phyloP scores from a whole-genome alignment of 2,113 vertebrate species.

The Antechinus stuartii region DNA sequence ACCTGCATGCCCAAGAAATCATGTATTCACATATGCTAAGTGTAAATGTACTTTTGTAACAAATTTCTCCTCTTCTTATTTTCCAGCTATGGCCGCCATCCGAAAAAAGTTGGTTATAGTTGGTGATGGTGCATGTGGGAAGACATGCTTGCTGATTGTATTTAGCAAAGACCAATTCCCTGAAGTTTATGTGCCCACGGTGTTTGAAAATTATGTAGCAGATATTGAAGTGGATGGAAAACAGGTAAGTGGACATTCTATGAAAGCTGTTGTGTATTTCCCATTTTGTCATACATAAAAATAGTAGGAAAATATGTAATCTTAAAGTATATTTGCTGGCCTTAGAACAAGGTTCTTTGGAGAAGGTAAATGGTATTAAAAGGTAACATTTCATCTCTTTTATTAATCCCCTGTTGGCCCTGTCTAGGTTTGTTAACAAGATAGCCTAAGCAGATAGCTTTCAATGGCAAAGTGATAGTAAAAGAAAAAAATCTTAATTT shows the following conservation, averaged over 20 bases:
- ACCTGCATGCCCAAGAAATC: neutral
- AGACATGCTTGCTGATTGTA: slow-evolving; percentile 98
- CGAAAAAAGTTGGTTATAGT: slow-evolving; percentile 99
- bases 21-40: neutral
- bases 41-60: neutral
- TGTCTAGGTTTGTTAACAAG: neutral
- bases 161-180: slow-evolving; percentile 99
- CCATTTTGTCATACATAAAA: neutral
- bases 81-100: slow-evolving; percentile 97
- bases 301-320: slow-evolving; percentile 2
- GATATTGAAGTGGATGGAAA: slow-evolving; percentile 98
- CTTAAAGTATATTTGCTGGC: slow-evolving; percentile 39
- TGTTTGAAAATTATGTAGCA: slow-evolving; percentile 99
- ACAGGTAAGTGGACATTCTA: slow-evolving; percentile 87
- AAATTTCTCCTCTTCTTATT: slow-evolving; percentile 51
- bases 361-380: neutral
- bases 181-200: slow-evolving; percentile 98
- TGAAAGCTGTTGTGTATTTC: neutral
- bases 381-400: neutral
- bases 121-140: slow-evolving; percentile 98
- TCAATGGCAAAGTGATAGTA: neutral
- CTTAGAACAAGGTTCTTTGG: neutral
- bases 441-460: neutral
- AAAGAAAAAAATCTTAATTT: neutral
- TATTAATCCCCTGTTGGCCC: neutral